Evolutionary conservation across 2,797 vertebrate genomes (phyloP).

Genomic region (Masticophis lateralis): DNA sequence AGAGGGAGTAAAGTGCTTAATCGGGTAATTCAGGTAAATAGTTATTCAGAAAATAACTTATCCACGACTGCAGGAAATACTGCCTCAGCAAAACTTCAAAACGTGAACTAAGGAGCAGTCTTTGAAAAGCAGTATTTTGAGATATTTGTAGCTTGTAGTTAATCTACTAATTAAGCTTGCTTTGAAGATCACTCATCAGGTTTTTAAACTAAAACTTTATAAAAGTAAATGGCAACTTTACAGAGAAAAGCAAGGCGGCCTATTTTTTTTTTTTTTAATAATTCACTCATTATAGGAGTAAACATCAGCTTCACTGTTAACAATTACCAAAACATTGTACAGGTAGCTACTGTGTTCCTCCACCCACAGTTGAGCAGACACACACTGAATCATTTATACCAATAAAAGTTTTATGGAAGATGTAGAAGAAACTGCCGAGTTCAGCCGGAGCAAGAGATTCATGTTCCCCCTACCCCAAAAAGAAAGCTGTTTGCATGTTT

Average conservation of each 20-base stretch:
- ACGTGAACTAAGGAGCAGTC: not conserved
- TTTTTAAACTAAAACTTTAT: not conserved
- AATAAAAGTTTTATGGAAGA: constrained; percentile 2
- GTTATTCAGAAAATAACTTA: not conserved
- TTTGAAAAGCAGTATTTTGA: not conserved
- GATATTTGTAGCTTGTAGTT: not conserved
- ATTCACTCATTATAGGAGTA: not conserved
- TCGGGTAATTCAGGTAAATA: not conserved
- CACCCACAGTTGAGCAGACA: not conserved
- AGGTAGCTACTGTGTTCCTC: not conserved
- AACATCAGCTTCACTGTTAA: not conserved
- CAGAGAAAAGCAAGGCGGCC: not conserved
- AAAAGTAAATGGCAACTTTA: not conserved
- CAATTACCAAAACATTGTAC: not conserved
- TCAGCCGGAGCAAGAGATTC: not conserved
- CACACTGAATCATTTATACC: not conserved
- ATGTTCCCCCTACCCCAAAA: not conserved
- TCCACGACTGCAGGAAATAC: not conserved
- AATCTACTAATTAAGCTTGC: not conserved
- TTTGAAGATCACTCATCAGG: not conserved
- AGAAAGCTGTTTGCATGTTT: not conserved
- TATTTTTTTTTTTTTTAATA: not conserved
- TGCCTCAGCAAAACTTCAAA: not conserved
- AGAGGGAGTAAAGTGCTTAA: not conserved
- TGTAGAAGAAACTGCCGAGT: not conserved